These are phyloP conservation scores for Nebria salina DNA, from an alignment of 2,888 invertebrate genomes.

Conservation along the genomic window DNA sequence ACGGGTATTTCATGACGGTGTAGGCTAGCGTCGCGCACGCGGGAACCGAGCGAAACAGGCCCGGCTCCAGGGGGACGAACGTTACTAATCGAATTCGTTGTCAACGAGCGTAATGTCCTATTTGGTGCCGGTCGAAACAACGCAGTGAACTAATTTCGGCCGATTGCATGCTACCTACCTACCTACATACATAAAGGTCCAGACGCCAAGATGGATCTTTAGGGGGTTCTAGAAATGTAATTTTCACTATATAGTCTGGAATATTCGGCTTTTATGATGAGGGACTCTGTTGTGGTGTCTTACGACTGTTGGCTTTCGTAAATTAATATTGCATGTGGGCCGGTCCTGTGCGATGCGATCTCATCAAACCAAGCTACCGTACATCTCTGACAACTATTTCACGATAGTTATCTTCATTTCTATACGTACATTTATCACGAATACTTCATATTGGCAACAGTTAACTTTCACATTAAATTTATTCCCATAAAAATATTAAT, in stretches of 20 bases:
- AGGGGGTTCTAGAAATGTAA: conserved; percentile 6
- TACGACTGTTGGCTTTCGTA: not conserved
- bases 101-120: conserved; percentile 41
- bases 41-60: conserved; percentile 17
- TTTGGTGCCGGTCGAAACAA: conserved; percentile 20
- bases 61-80: conserved; percentile 20
- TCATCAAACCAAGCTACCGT: conserved; percentile 4
- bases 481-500: not conserved
- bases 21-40: conserved; percentile 16
- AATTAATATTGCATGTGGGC: conserved; percentile 12
- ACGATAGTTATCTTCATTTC: conserved; percentile 35
- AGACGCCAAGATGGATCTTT: conserved; percentile 5
- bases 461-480: conserved; percentile 28
- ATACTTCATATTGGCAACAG: conserved; percentile 33
- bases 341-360: not conserved
- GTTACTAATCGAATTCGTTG: conserved; percentile 41
- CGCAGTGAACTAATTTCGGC: conserved; percentile 25
- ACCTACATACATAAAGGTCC: too few relatives aligned
- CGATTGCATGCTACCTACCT: conserved; percentile 18
- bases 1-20: conserved; percentile 54
- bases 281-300: not conserved
- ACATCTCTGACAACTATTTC: conserved; percentile 15
- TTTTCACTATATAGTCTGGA: too few relatives aligned
- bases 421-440: conserved; percentile 32
- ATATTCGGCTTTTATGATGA: not conserved